Evolutionary conservation across 1,140 invertebrate genomes (phyloP).

Genomic region (Scaptodrosophila lebanonensis): DNA sequence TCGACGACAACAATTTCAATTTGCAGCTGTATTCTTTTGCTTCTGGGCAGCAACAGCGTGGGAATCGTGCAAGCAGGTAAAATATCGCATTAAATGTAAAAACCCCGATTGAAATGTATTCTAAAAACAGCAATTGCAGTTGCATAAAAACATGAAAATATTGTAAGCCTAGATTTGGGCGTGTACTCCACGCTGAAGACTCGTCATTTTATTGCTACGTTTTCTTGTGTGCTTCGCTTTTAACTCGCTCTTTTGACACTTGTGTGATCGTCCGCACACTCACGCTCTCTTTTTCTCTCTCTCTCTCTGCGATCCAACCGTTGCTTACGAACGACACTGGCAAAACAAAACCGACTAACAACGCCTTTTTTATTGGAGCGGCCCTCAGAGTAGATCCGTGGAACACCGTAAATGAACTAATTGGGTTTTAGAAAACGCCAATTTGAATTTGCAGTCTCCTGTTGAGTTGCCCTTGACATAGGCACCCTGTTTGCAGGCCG

Average conservation of each 20-base stretch:
- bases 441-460: no score
- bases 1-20: conserved; percentile 27
- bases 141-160: conserved; percentile 43
- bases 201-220: conserved; percentile 49
- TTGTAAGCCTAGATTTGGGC: conserved; percentile 64
- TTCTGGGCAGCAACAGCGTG: conserved; percentile 52
- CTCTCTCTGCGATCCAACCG: conserved; percentile 29
- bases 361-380: conserved; percentile 44
- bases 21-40: conserved; percentile 34
- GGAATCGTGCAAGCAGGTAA: conserved; percentile 56
- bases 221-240: conserved; percentile 47
- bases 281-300: conserved; percentile 10
- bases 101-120: not conserved
- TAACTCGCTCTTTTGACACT: conserved; percentile 49
- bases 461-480: no score
- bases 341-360: conserved; percentile 65
- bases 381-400: not conserved
- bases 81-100: not conserved
- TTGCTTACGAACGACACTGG: conserved; percentile 60
- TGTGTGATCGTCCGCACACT: conserved; percentile 27
- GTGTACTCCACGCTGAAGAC: conserved; percentile 65
- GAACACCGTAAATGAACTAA: not conserved
- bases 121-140: conserved; percentile 1
- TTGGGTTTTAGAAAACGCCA: no score
- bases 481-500: conserved; percentile 8